These are phyloP conservation scores for Crossaster papposus DNA, from an alignment of 53 echinoderm and acorn worm species.

Conservation along the genomic window DNA sequence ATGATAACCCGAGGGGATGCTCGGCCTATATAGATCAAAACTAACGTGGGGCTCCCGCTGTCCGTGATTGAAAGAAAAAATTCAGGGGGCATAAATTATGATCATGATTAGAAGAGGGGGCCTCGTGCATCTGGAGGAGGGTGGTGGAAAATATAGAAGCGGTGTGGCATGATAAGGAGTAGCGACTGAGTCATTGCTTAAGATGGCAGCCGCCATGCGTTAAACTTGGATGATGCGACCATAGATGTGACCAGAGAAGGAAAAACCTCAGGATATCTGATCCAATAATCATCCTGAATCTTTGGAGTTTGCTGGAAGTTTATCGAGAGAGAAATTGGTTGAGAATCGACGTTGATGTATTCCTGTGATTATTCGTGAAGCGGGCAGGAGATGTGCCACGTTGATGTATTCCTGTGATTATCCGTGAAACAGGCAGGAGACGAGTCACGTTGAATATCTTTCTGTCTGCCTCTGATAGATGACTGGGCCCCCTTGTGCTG, in stretches of 20 bases:
- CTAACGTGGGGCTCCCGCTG: background rate
- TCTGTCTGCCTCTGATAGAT: background rate
- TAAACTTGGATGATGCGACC: background rate
- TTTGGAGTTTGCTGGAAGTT: background rate
- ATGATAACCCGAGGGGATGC: background rate
- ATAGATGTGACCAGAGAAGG: background rate
- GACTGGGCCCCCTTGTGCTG: background rate
- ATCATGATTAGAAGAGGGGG: constrained; percentile 21
- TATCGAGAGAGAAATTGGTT: background rate
- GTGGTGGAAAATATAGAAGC: background rate
- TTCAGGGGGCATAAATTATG: constrained; percentile 65
- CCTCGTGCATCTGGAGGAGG: constrained; percentile 17
- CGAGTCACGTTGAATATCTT: background rate
- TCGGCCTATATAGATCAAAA: background rate
- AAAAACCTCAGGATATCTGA: background rate
- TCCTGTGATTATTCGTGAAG: background rate
- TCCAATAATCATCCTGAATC: too few relatives aligned
- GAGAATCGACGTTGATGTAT: background rate
- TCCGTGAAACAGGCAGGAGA: background rate
- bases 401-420: background rate
- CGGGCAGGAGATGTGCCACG: background rate
- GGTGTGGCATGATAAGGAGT: background rate
- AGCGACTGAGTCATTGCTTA: constrained; percentile 26
- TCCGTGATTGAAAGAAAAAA: background rate
- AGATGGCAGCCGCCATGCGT: constrained; percentile 61